Evolutionary conservation across 2,888 invertebrate species (phyloP).

Genomic region (Lepas anatifera): DNA sequence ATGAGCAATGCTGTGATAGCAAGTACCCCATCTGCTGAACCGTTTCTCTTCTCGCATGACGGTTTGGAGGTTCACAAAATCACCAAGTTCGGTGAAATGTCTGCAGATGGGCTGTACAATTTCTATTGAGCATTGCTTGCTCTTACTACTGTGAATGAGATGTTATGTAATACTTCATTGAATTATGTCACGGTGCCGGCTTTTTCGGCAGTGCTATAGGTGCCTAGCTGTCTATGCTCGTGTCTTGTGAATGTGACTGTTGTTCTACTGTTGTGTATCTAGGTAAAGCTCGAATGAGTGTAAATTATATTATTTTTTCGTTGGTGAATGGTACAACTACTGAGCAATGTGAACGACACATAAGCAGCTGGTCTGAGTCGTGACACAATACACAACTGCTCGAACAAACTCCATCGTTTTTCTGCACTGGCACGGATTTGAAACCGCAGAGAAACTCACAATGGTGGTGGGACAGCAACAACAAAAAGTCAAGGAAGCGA

Average conservation of each 20-base stretch:
- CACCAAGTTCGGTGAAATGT: too few species aligned
- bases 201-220: too few species aligned
- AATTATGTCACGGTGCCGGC: neutral
- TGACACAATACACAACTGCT: neutral
- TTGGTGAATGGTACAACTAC: neutral
- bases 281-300: neutral
- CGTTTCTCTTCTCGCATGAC: too few species aligned
- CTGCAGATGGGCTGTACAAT: too few species aligned
- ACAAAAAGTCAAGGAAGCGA: neutral
- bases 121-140: neutral
- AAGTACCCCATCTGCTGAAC: too few species aligned
- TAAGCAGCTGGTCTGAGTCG: neutral
- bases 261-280: neutral
- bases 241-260: too few species aligned
- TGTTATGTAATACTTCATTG: neutral
- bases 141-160: neutral
- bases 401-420: neutral
- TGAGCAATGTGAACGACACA: neutral
- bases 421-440: too few species aligned
- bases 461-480: too few species aligned
- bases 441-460: too few species aligned
- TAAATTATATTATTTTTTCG: neutral
- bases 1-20: constrained; percentile 2
- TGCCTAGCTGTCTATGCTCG: too few species aligned
- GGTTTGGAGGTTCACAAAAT: too few species aligned